A percentile compares a stretch with the other conserved stretches of the same genome.
Evolutionary conservation across 2,888 invertebrate species (phyloP).

Genomic region (Caenorhabditis japonica): DNA sequence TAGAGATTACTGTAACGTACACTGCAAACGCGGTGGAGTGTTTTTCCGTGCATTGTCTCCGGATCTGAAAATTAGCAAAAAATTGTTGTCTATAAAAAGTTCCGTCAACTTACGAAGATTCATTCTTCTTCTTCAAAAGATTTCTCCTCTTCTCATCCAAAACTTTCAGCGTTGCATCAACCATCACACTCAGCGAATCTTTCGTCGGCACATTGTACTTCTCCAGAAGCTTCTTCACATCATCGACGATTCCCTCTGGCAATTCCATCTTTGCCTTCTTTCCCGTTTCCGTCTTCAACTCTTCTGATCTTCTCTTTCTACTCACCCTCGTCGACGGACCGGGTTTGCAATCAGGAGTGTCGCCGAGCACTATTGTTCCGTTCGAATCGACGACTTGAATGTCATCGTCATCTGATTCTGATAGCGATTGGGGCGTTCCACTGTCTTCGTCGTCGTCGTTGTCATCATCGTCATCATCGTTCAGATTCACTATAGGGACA

Average conservation of each 20-base stretch:
- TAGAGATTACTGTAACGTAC: too few relatives aligned
- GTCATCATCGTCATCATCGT: slow-evolving; percentile 5
- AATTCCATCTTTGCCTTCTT: neutral
- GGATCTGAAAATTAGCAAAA: too few relatives aligned
- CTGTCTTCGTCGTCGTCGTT: neutral
- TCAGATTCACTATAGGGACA: neutral
- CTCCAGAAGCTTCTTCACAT: slow-evolving; percentile 4
- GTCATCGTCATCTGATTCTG: neutral
- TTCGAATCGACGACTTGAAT: slow-evolving; percentile 20
- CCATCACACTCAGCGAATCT: slow-evolving; percentile 4
- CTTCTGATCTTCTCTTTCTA: neutral
- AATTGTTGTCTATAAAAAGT: too few relatives aligned
- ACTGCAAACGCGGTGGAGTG: too few relatives aligned
- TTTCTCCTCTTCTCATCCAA: neutral
- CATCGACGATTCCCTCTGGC: slow-evolving; percentile 15
- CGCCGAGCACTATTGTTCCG: slow-evolving; percentile 21
- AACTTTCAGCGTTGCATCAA: neutral
- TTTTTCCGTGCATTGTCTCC: too few relatives aligned
- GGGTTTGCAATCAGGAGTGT: neutral
- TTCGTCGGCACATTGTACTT: slow-evolving; percentile 8
- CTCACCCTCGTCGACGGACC: neutral
- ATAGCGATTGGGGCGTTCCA: neutral
- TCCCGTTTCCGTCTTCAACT: neutral
- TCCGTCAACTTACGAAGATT: too few relatives aligned
- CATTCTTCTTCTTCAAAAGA: too few relatives aligned